A percentile compares a stretch with the other conserved stretches of the same genome.
phyloP scores from a whole-genome alignment of 2,113 vertebrate genomes.

The Mustela nigripes region DNA sequence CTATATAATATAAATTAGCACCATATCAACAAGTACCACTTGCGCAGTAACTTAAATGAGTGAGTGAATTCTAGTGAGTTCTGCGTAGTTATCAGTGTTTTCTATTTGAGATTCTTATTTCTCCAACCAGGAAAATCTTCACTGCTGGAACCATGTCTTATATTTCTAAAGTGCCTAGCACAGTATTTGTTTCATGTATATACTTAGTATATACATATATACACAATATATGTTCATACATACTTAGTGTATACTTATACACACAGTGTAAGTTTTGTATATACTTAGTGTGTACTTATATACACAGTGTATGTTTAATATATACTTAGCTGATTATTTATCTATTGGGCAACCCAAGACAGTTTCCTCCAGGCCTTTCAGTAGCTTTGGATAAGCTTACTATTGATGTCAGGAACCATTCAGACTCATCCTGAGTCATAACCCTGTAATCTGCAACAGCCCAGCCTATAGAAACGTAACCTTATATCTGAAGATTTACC shows the following conservation, averaged over 20 bases:
- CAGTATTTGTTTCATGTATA: background rate
- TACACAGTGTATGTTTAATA: background rate
- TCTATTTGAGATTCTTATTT: constrained; percentile 9
- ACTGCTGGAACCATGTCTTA: background rate
- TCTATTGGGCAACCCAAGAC: background rate
- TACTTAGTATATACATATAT: too few relatives aligned
- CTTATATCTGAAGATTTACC: background rate
- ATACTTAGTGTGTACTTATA: too few relatives aligned
- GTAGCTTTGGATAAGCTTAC: background rate
- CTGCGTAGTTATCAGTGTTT: background rate
- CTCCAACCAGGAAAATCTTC: background rate
- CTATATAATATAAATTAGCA: background rate
- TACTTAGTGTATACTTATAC: too few relatives aligned
- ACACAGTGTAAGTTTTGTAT: too few relatives aligned
- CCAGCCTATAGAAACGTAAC: background rate
- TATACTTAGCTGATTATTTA: background rate
- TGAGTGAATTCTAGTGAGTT: background rate
- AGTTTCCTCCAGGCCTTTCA: background rate
- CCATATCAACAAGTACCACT: background rate
- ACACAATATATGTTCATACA: too few relatives aligned
- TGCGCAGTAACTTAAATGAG: background rate
- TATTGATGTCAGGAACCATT: background rate
- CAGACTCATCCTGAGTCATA: background rate
- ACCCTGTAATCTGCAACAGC: background rate
- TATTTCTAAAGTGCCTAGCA: background rate